A percentile compares a stretch with the other conserved stretches of the same genome.
phyloP scores from a whole-genome alignment of 2,888 invertebrate genomes.

The Dolichopus griseipennis region DNA sequence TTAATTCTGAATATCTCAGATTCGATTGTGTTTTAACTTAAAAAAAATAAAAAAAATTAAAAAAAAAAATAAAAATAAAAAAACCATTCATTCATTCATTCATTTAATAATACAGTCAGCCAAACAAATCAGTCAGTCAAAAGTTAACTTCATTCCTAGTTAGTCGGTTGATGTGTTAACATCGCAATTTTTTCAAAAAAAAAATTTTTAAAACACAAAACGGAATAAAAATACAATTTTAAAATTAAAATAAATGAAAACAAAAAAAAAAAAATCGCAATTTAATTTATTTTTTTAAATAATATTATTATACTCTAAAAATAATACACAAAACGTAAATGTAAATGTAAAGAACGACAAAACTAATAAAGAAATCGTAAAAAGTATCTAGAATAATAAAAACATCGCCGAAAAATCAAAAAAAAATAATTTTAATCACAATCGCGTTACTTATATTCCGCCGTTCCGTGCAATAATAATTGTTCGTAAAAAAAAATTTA shows the following conservation, averaged over 20 bases:
- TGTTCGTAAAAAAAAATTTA: too few species aligned
- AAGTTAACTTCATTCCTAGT: conserved; percentile 6
- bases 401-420: too few species aligned
- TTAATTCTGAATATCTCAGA: background rate
- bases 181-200: conserved; percentile 2
- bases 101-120: background rate
- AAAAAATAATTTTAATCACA: too few species aligned
- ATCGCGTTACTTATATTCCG: too few species aligned
- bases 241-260: background rate
- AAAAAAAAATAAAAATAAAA: too few species aligned
- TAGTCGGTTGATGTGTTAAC: conserved; percentile 1
- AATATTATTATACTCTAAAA: too few species aligned
- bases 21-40: too few species aligned
- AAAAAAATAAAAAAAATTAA: too few species aligned
- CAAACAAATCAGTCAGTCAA: background rate
- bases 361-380: background rate
- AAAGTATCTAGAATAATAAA: background rate
- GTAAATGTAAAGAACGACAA: background rate
- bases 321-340: too few species aligned
- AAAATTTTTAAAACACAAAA: background rate
- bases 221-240: background rate
- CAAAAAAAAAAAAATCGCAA: background rate
- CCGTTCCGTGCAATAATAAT: too few species aligned
- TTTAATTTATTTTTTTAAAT: background rate
- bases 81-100: too few species aligned